These are phyloP conservation scores for Chloroceryle amazona DNA, from an alignment of 2,797 vertebrate genomes.

Conservation along the genomic window DNA sequence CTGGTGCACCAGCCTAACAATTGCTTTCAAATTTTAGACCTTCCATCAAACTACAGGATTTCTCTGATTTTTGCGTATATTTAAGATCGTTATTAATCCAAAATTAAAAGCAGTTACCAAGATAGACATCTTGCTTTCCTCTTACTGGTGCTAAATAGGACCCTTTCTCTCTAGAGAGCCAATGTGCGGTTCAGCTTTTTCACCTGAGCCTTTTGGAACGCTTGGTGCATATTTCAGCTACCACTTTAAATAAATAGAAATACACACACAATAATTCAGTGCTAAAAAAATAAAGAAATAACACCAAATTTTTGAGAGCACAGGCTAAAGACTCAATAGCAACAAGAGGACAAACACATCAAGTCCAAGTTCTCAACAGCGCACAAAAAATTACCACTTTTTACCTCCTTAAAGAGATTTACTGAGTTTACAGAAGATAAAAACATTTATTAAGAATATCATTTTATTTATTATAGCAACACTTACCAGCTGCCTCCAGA, in stretches of 20 bases:
- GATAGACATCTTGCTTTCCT: neutral
- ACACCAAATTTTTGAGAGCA: neutral
- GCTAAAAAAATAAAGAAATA: neutral
- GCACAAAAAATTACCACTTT: neutral
- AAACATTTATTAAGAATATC: neutral
- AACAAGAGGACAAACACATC: neutral
- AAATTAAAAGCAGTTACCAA: neutral
- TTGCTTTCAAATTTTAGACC: neutral
- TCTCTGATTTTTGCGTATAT: neutral
- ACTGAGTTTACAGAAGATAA: neutral
- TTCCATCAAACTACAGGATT: neutral
- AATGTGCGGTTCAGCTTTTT: neutral
- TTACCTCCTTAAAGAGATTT: neutral
- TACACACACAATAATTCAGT: neutral
- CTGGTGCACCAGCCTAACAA: neutral
- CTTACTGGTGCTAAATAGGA: neutral
- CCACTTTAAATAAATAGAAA: neutral
- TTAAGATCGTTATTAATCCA: neutral
- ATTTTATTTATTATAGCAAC: neutral
- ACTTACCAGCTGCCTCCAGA: slow-evolving; percentile 94
- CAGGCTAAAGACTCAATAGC: neutral
- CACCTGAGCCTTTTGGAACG: neutral
- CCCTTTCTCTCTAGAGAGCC: neutral
- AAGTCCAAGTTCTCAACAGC: neutral
- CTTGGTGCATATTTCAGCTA: neutral